Percentiles rank a stretch among this genome's conserved stretches.
Conservation (phyloP, 2,797 vertebrate species). For the Sciaenops ocellatus region DNA sequence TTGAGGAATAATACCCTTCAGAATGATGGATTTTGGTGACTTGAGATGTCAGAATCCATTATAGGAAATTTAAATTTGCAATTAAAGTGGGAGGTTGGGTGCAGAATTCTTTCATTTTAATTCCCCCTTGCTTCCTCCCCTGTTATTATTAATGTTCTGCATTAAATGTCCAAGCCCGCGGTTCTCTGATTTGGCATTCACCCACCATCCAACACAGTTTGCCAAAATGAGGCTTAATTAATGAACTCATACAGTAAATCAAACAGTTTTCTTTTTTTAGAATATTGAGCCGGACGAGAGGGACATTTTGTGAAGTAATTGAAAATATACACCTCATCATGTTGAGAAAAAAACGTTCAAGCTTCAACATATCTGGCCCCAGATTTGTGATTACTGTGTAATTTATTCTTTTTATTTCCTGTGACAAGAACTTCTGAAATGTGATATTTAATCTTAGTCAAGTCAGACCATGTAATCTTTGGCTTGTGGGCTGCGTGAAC, state of each 20-base stretch:
- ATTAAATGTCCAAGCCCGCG: conserved; percentile 77
- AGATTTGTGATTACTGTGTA: conserved; percentile 14
- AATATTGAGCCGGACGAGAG: conserved; percentile 44
- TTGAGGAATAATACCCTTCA: conserved; percentile 90
- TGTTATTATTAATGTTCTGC: conserved; percentile 84
- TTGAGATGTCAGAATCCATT: conserved; percentile 90
- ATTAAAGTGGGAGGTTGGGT: conserved; percentile 86
- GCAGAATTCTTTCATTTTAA: conserved; percentile 83
- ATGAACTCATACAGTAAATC: conserved; percentile 76
- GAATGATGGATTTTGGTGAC: conserved; percentile 91
- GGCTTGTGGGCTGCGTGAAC: conserved; percentile 13
- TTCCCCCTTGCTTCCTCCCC: conserved; percentile 71
- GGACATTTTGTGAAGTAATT: conserved; percentile 58
- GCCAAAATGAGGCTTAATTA: conserved; percentile 81
- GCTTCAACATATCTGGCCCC: neutral
- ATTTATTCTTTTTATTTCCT: neutral
- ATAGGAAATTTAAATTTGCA: conserved; percentile 89
- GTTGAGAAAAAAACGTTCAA: conserved; percentile 23
- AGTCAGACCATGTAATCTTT: conserved; percentile 33
- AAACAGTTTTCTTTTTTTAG: conserved; percentile 47
- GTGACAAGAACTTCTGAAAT: conserved; percentile 18
- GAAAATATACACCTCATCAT: conserved; percentile 46
- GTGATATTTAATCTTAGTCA: conserved; percentile 43
- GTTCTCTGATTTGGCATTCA: conserved; percentile 72
- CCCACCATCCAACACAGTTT: conserved; percentile 64